Base-by-base conservation (phyloP, 2,888 invertebrate genomes). In the Amphipyra berbera region DNA sequence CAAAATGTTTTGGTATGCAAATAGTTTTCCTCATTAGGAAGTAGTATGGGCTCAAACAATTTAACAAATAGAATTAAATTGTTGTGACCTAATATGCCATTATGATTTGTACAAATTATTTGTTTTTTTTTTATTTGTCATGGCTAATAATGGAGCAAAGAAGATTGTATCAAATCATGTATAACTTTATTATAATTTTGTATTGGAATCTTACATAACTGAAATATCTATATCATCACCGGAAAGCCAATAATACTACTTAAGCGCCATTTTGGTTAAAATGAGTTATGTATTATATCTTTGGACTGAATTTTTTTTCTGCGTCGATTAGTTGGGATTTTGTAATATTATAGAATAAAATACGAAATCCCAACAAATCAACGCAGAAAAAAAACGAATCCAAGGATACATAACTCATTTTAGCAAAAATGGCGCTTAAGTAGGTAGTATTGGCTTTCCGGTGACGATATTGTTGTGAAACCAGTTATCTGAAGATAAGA, bases 41-140 rank as follows among this genome's bases (percentile, higher is more conserved):
- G 4, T 64, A 68, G 44, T 33, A 40, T 30, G 27, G 40, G 45
- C 55, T 70, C 74, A 56, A 55, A 60, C 27, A 52, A 55, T 33
- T n/a, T 33, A 55, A 44, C 45, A 50, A 37, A 13, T 52, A 42
- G 40, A 30, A 52, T 33, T 67, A 21, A 21, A 21, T 21, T 33
- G 14, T 30, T 48, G 21, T 66, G 45, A 38, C 37, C 14, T 38
- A 33, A 38, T 21, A 21, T 50, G 73, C 35, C 73, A 68, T 59
- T 14, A 8, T 21, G 2, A 40, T 41, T 41, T 52, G 38, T 33
- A 30, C 6, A 44, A 44, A 44, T 5, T 12, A n/a, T 7, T 13
- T 4, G 13, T 45, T n/a, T 30, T 44, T 30, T 44, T 44, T 21
- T 38, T 9, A 14, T 13, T 14, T 15, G 14, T 15, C 38, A 30